Conservation (phyloP, 2,113 vertebrate species). For the Dinomys branickii region DNA sequence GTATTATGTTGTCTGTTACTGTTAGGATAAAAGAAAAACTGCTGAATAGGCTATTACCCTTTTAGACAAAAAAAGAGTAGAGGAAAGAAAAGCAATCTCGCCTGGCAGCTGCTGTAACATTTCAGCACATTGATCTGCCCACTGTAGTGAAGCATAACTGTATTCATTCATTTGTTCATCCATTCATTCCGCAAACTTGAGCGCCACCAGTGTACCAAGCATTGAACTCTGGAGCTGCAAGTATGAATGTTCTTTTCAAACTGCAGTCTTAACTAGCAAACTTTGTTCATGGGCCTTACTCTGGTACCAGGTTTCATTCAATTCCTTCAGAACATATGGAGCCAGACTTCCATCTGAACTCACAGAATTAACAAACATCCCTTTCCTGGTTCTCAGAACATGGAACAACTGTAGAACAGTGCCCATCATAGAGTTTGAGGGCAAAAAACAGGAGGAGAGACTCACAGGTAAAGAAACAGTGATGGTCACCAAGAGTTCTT, state of each 20-base stretch:
- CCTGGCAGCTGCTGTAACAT: too few species aligned
- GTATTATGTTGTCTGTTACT: conserved; percentile 63
- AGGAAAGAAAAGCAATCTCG: neutral
- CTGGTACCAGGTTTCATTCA: neutral
- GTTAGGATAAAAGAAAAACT: neutral
- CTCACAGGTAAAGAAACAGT: neutral
- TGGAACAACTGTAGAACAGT: neutral
- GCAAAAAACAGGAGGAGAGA: neutral
- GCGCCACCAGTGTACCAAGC: neutral
- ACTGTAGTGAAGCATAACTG: neutral
- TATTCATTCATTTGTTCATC: neutral
- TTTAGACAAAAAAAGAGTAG: neutral
- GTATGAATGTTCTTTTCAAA: neutral
- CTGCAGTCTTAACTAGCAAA: too few species aligned
- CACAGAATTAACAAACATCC: neutral
- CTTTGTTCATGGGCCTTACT: neutral
- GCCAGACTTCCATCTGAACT: neutral
- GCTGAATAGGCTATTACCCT: neutral
- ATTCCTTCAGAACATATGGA: neutral
- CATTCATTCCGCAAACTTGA: neutral
- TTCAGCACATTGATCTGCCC: neutral
- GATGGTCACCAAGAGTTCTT: neutral
- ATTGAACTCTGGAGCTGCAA: neutral
- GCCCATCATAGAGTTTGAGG: neutral
- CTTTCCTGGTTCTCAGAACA: neutral